Base-by-base conservation (phyloP, 2,113 vertebrate species). In the Camarhynchus parvulus region DNA sequence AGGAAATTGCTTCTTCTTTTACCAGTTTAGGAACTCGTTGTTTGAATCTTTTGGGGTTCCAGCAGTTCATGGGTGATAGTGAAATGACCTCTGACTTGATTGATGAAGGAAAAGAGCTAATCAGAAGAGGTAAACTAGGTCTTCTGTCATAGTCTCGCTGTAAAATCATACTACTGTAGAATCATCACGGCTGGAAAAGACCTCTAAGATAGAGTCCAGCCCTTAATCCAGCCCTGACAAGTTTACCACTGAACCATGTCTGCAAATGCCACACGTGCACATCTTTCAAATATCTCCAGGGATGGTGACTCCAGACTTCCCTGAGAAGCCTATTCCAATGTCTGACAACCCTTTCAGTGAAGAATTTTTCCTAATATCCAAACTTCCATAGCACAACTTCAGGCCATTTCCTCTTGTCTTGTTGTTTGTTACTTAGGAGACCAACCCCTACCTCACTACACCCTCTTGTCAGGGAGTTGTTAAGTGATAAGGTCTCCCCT, bases 81-180 rank as follows among this genome's bases (percentile, higher is more conserved):
- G 98, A 99, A 96, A 98, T 99, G 98, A 99, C 98, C 30, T 98
- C 99, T 80, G 99, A 99, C 95, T 98, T 99, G 83, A 98, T 99
- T 85, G 98, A 99, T 91, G 99, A 99, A 97, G 99, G 99, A 89
- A 98, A 97, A 92, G 98, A 99, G 77, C 97, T 99, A 82, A 98
- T 99, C 91, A 98, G 98, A 97, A 98, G 99, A 99, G 99, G 99
- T 99, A 98, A 95, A 59, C 82, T 98, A 97, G 83, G 52, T 87
- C 46, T 35, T 94, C 49, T 94, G 10, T 87, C 23, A 18, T 78
- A n/a, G 28, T 81, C 14, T 74, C 61, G 7, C 15, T 44, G 11
- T 8, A 22, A 47, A 62, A 24, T 56, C 12, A 17, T 35, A 8
- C 31, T 69, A 33, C n/a, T 7, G 5, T 13, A 9, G 41, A 55